Base-by-base conservation (phyloP, 2,888 invertebrate genomes). In the Choreutis nemorana region DNA sequence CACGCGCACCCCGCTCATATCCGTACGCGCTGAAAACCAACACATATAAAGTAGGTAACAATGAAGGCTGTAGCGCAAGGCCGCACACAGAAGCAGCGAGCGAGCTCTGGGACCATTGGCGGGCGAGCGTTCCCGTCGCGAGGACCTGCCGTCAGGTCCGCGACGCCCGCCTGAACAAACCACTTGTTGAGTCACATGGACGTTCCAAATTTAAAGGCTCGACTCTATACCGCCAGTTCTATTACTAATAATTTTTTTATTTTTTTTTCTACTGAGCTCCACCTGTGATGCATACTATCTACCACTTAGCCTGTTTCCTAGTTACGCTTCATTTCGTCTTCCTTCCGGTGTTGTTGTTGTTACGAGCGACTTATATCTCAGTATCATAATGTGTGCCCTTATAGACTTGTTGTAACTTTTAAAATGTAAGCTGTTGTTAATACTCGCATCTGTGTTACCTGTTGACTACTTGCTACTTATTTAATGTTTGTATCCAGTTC, bases 371-470 rank as follows among this genome's bases (percentile, higher is more conserved):
- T 52, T 42, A 49, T 39, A 31, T 41, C 37, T 45, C 43, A 43
- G 39, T 50, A 45, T 52, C 44, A 49, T 59, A 42, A 61, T 55
- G 42, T 48, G 9, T 48, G 51, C 56, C 55, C 45, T 54, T 51
- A 53, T n/a, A n/a, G n/a, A 62, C 58, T 67, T 68, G 72, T 73
- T 72, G 61, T 61, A 71, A 66, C 66, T 73, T 72, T 73, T 62
- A 58, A 30, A 33, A 62, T 75, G 68, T 73, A 67, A 56, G 64
- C 71, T 70, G 66, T 73, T 75, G 66, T 70, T 68, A 57, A 62
- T 58, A 70, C 70, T 72, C 64, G 50, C 58, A 71, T 65, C 73
- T 72, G 72, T 75, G 73, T 75, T 77, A 77, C 60, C 67, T 73
- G 75, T 77, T 77, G 62, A 71, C 68, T 75, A 71, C 61, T 67